Percentiles rank a stretch among this genome's conserved stretches.
Evolutionary conservation across 1,140 invertebrate genomes (phyloP).

Genomic region (Araneus ventricosus): DNA sequence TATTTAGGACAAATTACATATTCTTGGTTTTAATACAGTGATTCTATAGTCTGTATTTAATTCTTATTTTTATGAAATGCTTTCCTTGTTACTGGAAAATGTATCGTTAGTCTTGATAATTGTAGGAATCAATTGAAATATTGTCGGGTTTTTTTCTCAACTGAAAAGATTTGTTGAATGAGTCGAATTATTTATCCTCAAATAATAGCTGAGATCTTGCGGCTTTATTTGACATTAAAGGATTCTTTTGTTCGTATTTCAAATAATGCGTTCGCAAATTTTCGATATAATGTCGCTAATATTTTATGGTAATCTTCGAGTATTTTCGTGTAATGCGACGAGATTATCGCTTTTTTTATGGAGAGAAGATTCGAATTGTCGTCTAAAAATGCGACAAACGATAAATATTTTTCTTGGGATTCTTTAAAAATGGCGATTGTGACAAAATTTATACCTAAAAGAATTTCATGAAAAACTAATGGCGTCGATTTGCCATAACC

Average conservation of each 20-base stretch:
- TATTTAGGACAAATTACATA: neutral
- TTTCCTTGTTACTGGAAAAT: neutral
- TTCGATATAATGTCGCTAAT: slow-evolving; percentile 49
- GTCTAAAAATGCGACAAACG: neutral
- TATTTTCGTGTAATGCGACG: slow-evolving; percentile 25
- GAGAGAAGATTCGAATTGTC: slow-evolving; percentile 12
- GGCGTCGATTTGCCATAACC: too few species aligned
- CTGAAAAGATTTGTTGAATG: neutral
- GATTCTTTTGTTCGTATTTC: neutral
- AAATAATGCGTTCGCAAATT: slow-evolving; percentile 48
- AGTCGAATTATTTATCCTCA: neutral
- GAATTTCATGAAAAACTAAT: neutral
- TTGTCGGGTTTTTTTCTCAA: neutral
- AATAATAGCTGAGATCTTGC: neutral
- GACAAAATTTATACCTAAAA: neutral
- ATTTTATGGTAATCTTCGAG: slow-evolving; percentile 62
- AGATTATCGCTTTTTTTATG: slow-evolving; percentile 49
- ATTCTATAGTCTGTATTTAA: neutral
- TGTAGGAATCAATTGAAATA: slow-evolving; percentile 46
- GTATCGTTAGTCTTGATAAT: neutral
- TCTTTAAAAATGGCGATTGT: slow-evolving; percentile 27
- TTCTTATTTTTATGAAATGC: neutral
- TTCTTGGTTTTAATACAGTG: neutral
- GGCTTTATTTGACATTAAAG: slow-evolving; percentile 53
- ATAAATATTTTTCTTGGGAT: neutral